phyloP scores from a whole-genome alignment of 2,113 vertebrate species.

The Climacteris rufus region DNA sequence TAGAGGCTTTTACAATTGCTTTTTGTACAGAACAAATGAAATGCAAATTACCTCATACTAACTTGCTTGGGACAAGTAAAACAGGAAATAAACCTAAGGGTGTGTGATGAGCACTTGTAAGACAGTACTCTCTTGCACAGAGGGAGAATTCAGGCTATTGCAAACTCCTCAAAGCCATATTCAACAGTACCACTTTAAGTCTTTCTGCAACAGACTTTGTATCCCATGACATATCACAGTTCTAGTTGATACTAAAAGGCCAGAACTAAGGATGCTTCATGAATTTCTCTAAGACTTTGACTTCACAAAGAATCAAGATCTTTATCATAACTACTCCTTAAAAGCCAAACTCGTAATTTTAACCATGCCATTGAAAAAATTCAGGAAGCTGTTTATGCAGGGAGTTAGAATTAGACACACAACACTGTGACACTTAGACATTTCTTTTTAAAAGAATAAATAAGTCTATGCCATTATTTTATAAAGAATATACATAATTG shows the following conservation, averaged over 20 bases:
- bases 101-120: background rate
- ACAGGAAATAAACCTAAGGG: background rate
- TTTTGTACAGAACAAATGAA: background rate
- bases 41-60: background rate
- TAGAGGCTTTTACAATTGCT: background rate
- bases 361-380: background rate
- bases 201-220: background rate
- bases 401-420: background rate
- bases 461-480: slow-evolving; percentile 14
- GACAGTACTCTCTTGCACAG: background rate
- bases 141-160: background rate
- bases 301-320: background rate
- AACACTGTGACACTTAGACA: background rate
- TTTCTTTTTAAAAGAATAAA: background rate
- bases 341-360: background rate
- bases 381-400: background rate
- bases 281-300: background rate
- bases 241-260: background rate
- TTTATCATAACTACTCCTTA: background rate
- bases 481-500: slow-evolving; percentile 32
- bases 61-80: background rate
- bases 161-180: background rate
- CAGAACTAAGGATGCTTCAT: background rate
- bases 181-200: background rate
- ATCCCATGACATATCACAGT: background rate